Base-by-base conservation (phyloP, 2,113 vertebrate species). In the Eonycteris spelaea region DNA sequence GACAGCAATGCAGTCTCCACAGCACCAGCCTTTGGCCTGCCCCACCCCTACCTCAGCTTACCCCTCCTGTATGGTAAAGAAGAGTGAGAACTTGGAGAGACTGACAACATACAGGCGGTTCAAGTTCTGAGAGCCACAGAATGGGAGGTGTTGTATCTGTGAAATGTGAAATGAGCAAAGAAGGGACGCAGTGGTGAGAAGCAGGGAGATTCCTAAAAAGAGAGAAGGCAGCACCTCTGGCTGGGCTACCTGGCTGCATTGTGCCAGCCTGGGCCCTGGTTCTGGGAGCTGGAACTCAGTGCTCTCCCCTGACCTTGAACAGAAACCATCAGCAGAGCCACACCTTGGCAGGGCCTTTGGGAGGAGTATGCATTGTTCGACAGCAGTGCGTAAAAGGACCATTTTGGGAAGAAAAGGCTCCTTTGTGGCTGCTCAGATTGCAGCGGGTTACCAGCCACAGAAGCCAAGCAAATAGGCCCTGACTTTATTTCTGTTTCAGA, bases 401-500 rank as follows among this genome's bases (percentile, higher is more conserved):
- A 0, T 48, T 87, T 68, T 9, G 43, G 48, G 59, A 86, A 45
- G 77, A 71, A 91, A 83, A 68, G 90, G 7, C 57, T 75, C 48
- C 79, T 86, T 22, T 59, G 48, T 55, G 40, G n/a, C 57, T 82
- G 65, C 87, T 65, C 53, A 71, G 74, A 59, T 86, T 51, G 22
- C 21, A 40, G 59, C 0, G 0, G 88, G 53, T 83, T 90, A 9
- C 59, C 59, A 73, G 85, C 55, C 45, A 40, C 40, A 85, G 86
- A 90, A 68, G 80, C 90, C 71, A 68, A 92, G 90, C 70, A 74
- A 38, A 40, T 16, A 33, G 89, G 57, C 79, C 74, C 71, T 86
- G 55, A 68, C 38, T 90, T 92, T 71, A 68, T 26, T 86, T 91
- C 84, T 97, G 0, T 95, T 95, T 93, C 87, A 38, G 92, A 90